Evolutionary conservation across 2,113 vertebrate species (phyloP), one percentile per base, ranked within the genome.

Genomic region (Callithrix jacchus): DNA sequence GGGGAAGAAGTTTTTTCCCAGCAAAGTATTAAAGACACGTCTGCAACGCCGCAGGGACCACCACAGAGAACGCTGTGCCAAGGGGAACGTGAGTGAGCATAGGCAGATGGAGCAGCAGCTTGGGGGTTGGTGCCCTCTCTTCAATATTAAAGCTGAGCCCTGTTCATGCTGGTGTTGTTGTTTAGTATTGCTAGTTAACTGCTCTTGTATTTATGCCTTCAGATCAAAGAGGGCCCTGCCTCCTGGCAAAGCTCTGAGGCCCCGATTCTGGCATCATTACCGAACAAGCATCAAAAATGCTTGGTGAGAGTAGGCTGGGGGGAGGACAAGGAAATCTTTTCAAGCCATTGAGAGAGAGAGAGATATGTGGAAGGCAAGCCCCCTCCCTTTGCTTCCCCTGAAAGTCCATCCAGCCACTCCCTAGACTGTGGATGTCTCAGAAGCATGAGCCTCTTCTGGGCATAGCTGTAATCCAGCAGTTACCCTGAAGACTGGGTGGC

Each of bases 31-130:
- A 77, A 49, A 77, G 70, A 20, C 49, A 21, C 1, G 13, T 90
- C 40, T 66, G 52, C 0, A 1, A 30, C 0, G 21, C 45, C 6
- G 13, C 70, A 80, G 61, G 49, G 42, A 88, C 32, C 11, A 0
- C 45, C 40, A 52, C 45, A 32, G 49, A 66, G 54, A 87, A 42
- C 27, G 1, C 61, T 13, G 37, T 71, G 89, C 91, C 96, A 88
- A 61, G 56, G 90, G 87, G 94, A 93, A 61, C 0, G 1, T 74
- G 85, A 14, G 27, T 32, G 61, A 42, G 74, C 66, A 52, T 25
- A 12, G n/a, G 54, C 86, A 91, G 97, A 94, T 85, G 82, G 90
- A 95, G 66, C 40, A 54, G 93, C 94, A 96, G 91, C 85, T 94
- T 86, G 85, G 45, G 66, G 68, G 76, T 9, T 80, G 61, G 83